Conservation (phyloP, 2,113 vertebrate genomes). For the Oreotrochilus melanogaster region DNA sequence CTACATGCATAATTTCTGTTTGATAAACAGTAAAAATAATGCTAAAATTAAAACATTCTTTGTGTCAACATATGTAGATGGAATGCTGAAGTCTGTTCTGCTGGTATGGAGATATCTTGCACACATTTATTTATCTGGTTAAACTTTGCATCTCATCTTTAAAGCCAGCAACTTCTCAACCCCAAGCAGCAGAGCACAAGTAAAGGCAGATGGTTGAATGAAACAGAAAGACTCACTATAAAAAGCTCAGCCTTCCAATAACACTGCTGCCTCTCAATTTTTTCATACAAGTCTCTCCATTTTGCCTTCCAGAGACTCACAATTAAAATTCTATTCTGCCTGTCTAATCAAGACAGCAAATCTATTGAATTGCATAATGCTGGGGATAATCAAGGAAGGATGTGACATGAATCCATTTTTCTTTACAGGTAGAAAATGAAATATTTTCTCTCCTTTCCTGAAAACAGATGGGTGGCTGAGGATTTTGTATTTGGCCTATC, state of each 20-base stretch:
- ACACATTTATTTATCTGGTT: conserved; percentile 69
- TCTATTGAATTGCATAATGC: conserved; percentile 74
- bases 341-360: conserved; percentile 74
- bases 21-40: conserved; percentile 64
- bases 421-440: conserved; percentile 63
- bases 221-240: conserved; percentile 64
- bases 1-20: conserved; percentile 26
- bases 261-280: conserved; percentile 19
- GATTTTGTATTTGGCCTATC: neutral
- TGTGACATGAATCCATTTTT: conserved; percentile 73
- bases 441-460: conserved; percentile 35
- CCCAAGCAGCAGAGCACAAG: conserved; percentile 61
- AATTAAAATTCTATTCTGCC: conserved; percentile 74
- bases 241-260: conserved; percentile 61
- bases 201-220: conserved; percentile 58
- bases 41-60: conserved; percentile 52
- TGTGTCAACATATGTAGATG: conserved; percentile 45
- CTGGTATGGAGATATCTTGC: conserved; percentile 3
- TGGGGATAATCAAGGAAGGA: conserved; percentile 66
- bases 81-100: conserved; percentile 42
- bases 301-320: conserved; percentile 61
- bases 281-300: conserved; percentile 59
- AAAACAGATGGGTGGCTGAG: conserved; percentile 21
- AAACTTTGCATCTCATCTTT: conserved; percentile 50
- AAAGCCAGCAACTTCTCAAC: conserved; percentile 64